These are phyloP conservation scores for Chiropotes sagulatus DNA, from an alignment of 2,797 vertebrate genomes.

Conservation along the genomic window DNA sequence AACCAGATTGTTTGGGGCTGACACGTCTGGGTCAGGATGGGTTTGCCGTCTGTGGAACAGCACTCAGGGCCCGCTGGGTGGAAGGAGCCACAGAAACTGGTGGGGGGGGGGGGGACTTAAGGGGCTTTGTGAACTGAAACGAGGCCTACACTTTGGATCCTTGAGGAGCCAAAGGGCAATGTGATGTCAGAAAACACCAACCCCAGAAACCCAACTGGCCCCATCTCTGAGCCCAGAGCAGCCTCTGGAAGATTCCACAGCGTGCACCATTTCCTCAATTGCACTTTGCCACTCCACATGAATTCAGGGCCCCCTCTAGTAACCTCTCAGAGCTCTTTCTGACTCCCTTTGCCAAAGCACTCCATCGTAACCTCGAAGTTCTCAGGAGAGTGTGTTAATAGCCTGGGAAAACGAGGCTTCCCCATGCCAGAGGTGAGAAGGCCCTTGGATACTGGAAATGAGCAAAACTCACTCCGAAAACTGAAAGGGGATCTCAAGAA, in stretches of 20 bases:
- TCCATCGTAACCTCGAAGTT: fast-evolving
- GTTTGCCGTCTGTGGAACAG: conserved; percentile 51
- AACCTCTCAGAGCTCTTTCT: neutral
- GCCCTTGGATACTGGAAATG: neutral
- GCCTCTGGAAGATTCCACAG: neutral
- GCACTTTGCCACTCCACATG: too few relatives aligned
- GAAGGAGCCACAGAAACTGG: conserved; percentile 35
- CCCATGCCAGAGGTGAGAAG: neutral
- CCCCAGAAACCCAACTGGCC: neutral
- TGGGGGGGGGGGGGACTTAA: neutral
- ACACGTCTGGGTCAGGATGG: conserved; percentile 68
- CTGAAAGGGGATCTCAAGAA: too few relatives aligned
- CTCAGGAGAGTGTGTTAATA: neutral
- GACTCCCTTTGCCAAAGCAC: neutral
- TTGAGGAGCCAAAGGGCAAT: neutral
- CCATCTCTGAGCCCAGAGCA: neutral
- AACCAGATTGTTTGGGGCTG: conserved; percentile 78
- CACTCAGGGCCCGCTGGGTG: neutral
- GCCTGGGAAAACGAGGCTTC: neutral
- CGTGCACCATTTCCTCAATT: fast-evolving
- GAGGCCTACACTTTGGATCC: neutral
- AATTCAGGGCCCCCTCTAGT: neutral
- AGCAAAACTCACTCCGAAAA: fast-evolving
- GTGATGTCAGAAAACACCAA: neutral
- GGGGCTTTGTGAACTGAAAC: conserved; percentile 15